Base-by-base conservation (phyloP, 2,888 invertebrate species). In the Vesta saturnalis region DNA sequence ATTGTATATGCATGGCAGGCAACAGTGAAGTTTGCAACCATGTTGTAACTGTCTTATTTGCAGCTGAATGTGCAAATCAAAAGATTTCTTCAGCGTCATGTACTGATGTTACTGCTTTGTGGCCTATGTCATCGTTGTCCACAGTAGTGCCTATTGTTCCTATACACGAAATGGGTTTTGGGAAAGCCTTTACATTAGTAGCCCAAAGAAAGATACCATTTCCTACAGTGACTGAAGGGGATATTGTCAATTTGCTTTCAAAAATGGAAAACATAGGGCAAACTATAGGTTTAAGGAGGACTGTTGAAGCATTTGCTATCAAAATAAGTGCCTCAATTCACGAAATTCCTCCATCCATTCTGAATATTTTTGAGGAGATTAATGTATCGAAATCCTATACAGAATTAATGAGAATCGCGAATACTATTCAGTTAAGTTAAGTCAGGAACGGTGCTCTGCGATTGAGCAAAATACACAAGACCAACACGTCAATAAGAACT, bases 1-100 rank as follows among this genome's bases (percentile, higher is more conserved):
- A 74, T 46, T 74, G 72, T 23, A 72, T 67, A 15, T 73, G 74
- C 59, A 64, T 72, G 60, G 74, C 74, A 22, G 73, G 74, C 1
- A 14, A 57, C 10, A 60, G 70, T 16, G 73, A 70, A 67, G 73
- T 70, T 8, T 72, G 72, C 55, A 72, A 65, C 12, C 72, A 72
- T 55, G 66, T 72, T 10, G 70, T 49, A 18, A 65, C 71, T 14
- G 14, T 64, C 19, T 35, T 71, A 18, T 61, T 47, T 69, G 66
- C 67, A 21, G 14, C 63, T 12, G 57, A 64, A 30, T 58, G 39
- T 67, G 19, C 49, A 49, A 22, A 23, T 23, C 15, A 47, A 5
- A 47, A 47, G 8, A 6, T 15, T 8, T 47, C n/a, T 21, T n/a
- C 30, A 21, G 1, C 54, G 35, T 55, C 66, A 21, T 67, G 67